Percentiles rank a stretch among this genome's conserved stretches.
Evolutionary conservation across 1,140 invertebrate genomes (phyloP).

Genomic region (Drosophila grimshawi): DNA sequence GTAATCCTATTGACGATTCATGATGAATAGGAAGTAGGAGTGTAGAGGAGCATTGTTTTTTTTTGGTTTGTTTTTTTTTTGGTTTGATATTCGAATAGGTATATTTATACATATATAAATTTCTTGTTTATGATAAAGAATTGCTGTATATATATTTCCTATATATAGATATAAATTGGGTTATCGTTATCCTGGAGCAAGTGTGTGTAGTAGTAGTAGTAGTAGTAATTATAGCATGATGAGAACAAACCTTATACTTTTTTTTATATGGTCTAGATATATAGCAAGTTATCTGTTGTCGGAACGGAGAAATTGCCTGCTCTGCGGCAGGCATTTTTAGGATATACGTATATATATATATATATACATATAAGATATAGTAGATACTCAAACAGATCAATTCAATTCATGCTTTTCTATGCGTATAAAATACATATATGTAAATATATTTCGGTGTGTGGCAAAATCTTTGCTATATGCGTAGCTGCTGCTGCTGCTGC

Average conservation of each 20-base stretch:
- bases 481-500: conserved; percentile 41
- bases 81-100: conserved; percentile 63
- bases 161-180: conserved; percentile 54
- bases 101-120: conserved; percentile 57
- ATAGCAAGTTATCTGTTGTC: conserved; percentile 34
- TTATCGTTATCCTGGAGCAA: conserved; percentile 69
- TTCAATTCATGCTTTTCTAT: conserved; percentile 20
- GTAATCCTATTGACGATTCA: conserved; percentile 82
- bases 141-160: conserved; percentile 64
- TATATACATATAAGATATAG: conserved; percentile 34
- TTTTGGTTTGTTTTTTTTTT: conserved; percentile 54
- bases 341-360: conserved; percentile 9
- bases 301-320: conserved; percentile 61
- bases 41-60: conserved; percentile 77
- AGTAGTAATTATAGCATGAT: conserved; percentile 59
- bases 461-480: conserved; percentile 63
- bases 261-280: conserved; percentile 30
- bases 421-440: conserved; percentile 10
- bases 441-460: conserved; percentile 38
- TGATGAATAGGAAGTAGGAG: conserved; percentile 79
- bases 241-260: conserved; percentile 60
- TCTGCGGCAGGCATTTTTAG: conserved; percentile 36
- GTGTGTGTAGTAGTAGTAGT: conserved; percentile 55
- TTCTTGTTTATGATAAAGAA: conserved; percentile 64
- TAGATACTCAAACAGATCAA: conserved; percentile 35